Conservation (phyloP, 2,113 vertebrate species). For the Sylvilagus bachmani region DNA sequence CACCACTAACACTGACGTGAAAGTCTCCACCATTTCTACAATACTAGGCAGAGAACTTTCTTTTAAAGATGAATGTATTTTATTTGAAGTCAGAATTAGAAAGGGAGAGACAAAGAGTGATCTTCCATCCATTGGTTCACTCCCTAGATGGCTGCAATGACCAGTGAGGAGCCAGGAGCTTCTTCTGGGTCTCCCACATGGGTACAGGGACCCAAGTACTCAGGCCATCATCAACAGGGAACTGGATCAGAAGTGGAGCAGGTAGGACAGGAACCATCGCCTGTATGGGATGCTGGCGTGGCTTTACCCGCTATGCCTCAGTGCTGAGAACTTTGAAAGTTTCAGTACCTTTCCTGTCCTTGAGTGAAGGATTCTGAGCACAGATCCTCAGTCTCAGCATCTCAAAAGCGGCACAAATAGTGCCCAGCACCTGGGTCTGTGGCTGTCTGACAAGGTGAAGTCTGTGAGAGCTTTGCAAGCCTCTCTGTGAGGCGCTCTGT, state of each 20-base stretch:
- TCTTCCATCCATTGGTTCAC: too few relatives aligned
- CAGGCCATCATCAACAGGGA: too few relatives aligned
- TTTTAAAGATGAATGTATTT: background rate
- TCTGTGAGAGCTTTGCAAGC: background rate
- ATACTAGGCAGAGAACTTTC: background rate
- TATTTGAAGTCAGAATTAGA: too few relatives aligned
- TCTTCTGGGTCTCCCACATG: too few relatives aligned
- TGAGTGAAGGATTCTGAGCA: background rate
- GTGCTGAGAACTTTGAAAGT: background rate
- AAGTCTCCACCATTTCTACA: background rate
- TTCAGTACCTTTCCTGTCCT: background rate
- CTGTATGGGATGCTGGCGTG: too few relatives aligned
- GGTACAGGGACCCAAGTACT: too few relatives aligned
- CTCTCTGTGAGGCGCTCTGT: background rate
- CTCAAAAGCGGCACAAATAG: background rate
- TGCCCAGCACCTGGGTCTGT: background rate
- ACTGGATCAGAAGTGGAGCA: too few relatives aligned
- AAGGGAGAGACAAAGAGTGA: too few relatives aligned
- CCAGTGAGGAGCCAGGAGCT: too few relatives aligned
- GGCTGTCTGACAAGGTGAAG: constrained; percentile 56
- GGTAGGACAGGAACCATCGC: too few relatives aligned
- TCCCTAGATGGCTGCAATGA: too few relatives aligned
- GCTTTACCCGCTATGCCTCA: too few relatives aligned
- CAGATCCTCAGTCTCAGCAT: background rate
- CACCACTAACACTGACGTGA: background rate